phyloP scores from a whole-genome alignment of 2,888 invertebrate species.

The Tinea semifulvella region DNA sequence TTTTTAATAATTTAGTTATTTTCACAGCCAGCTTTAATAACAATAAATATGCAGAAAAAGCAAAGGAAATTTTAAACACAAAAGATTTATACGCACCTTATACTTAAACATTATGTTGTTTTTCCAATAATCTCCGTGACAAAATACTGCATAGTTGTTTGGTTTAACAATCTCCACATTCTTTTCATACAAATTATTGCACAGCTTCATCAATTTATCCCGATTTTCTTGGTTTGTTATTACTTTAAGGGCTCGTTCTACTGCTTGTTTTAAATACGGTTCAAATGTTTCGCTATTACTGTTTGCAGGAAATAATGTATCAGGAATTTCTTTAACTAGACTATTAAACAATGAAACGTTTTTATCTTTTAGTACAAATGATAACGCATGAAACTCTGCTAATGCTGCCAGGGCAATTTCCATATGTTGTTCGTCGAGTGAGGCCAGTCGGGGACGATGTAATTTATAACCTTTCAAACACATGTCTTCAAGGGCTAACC shows the following conservation, averaged over 20 bases:
- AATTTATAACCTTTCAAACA: neutral
- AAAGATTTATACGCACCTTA: neutral
- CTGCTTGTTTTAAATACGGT: neutral
- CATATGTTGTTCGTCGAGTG: conserved; percentile 7
- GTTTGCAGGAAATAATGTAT: neutral
- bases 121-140: conserved; percentile 15
- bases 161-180: conserved; percentile 5
- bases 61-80: neutral
- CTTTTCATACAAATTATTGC: neutral
- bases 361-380: neutral
- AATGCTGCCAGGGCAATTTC: conserved; percentile 6
- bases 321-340: neutral
- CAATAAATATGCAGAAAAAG: no score
- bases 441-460: conserved; percentile 9
- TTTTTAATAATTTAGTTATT: neutral
- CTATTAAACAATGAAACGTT: neutral
- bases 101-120: conserved; percentile 12
- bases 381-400: conserved; percentile 12
- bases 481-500: conserved; percentile 13
- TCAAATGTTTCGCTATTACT: neutral
- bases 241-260: neutral
- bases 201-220: neutral
- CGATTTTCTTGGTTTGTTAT: neutral
- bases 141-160: conserved; percentile 10
- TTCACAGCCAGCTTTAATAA: neutral